A percentile compares a stretch with the other conserved stretches of the same genome.
Conservation (phyloP, 2,888 invertebrate genomes). For the Apantesis nais region DNA sequence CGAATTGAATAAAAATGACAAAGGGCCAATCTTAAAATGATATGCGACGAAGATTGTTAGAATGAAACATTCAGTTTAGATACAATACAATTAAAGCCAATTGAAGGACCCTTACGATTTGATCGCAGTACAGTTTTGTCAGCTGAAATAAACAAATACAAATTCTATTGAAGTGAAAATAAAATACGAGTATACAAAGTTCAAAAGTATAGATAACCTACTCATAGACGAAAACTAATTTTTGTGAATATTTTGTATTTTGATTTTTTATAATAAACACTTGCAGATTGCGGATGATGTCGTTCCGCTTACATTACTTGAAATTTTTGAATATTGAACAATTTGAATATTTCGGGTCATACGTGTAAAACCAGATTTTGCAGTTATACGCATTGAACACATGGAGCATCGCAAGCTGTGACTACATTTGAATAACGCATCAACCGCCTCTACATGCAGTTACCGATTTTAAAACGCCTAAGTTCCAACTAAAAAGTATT, state of each 20-base stretch:
- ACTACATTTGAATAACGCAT: not conserved
- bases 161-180: conserved; percentile 51
- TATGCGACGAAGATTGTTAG: conserved; percentile 46
- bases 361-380: not conserved
- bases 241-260: not conserved
- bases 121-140: conserved; percentile 81
- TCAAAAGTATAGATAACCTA: not conserved
- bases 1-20: not conserved
- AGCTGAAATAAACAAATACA: conserved; percentile 78
- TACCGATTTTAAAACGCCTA: not conserved
- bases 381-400: not conserved
- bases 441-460: not conserved
- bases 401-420: not conserved
- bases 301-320: not conserved
- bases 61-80: conserved; percentile 52
- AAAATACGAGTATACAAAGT: conserved; percentile 14
- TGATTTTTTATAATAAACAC: not conserved
- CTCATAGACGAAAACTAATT: not conserved
- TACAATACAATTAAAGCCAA: conserved; percentile 52
- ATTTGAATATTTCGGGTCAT: not conserved
- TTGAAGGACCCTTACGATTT: conserved; percentile 77
- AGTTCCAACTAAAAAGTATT: not conserved
- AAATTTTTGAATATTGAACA: not conserved
- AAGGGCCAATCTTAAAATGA: conserved; percentile 8
- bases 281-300: not conserved